These are phyloP conservation scores for Anthrax anthrax DNA, from an alignment of 2,888 invertebrate species.

Conservation along the genomic window DNA sequence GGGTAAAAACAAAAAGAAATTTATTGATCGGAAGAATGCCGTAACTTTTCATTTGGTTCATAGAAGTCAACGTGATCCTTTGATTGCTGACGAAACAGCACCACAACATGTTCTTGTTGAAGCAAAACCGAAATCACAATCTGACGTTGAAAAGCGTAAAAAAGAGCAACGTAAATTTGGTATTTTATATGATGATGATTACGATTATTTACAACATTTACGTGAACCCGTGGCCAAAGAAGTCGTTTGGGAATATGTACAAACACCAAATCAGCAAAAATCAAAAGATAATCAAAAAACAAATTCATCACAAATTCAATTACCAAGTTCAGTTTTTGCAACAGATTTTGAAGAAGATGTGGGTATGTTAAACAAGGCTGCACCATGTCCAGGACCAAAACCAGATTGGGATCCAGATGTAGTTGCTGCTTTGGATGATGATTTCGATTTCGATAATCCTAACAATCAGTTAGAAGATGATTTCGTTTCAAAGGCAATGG, in stretches of 20 bases:
- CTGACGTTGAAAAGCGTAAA: slow-evolving; percentile 38
- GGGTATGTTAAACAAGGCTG: slow-evolving; percentile 39
- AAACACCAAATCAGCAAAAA: slow-evolving; percentile 26
- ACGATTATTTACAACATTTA: slow-evolving; percentile 88
- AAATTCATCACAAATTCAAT: slow-evolving; percentile 30
- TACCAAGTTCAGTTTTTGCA: slow-evolving; percentile 82
- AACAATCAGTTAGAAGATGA: slow-evolving; percentile 82
- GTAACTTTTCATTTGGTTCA: slow-evolving; percentile 87
- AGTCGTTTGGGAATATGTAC: slow-evolving; percentile 32
- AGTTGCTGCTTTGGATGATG: slow-evolving; percentile 84
- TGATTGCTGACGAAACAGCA: slow-evolving; percentile 75
- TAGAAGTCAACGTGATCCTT: slow-evolving; percentile 85
- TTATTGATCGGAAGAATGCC: slow-evolving; percentile 82
- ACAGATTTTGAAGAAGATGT: slow-evolving; percentile 74
- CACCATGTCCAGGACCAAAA: slow-evolving; percentile 37
- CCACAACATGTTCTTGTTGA: slow-evolving; percentile 73
- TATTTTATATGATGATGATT: slow-evolving; percentile 87
- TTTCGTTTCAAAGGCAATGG: slow-evolving; percentile 64
- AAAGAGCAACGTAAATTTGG: slow-evolving; percentile 76
- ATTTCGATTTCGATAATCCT: slow-evolving; percentile 73
- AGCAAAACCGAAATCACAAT: slow-evolving; percentile 26
- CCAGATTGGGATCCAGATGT: slow-evolving; percentile 82
- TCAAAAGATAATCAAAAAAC: slow-evolving; percentile 15
- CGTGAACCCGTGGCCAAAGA: slow-evolving; percentile 25
- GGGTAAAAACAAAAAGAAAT: slow-evolving; percentile 36